Base-by-base conservation (phyloP, 92 coral and sea anemone species). In the Galaxea fascicularis region DNA sequence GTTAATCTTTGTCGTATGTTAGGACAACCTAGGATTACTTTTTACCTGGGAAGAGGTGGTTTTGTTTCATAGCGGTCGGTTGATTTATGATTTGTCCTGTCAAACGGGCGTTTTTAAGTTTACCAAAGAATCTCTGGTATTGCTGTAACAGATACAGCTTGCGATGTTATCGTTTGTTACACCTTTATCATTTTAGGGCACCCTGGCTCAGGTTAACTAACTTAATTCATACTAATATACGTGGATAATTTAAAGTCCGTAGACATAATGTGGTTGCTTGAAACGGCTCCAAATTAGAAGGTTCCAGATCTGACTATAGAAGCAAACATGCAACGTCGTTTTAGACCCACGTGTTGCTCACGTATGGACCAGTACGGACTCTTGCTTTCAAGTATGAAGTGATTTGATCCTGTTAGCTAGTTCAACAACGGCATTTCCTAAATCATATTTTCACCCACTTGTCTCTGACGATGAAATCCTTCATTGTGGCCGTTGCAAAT, bases 41-140 rank as follows among this genome's bases (percentile, higher is more conserved):
- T 49, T 49, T 2, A 10, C 7, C 17, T 15, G 17, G 15, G 54
- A 49, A 49, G 54, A 49, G 13, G 54, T 14, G 13, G 54, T 10
- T 10, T 10, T 49, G 17, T 49, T 49, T 10, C 18, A 35, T 2
- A 35, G 41, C 41, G 3, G 41, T 35, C 6, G 41, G 41, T 29
- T 78, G 82, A 78, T 78, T 63, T 78, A 78, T 78, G 82, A 78
- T 78, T 63, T 77, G 3, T 8, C 17, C 71, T 44, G 17, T 44
- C 52, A 16, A 26, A 30, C 7, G 47, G 70, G 57, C 29, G 82
- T 59, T 59, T 46, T 24, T 28, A 7, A 1, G 44, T 1, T 28
- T 3, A n/a, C 13, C 13, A 3, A 77, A 21, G 56, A 39, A 60
- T 77, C 70, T 35, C 3, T 18, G 70, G 57, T 39, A 77, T 77